Evolutionary conservation across 2,797 vertebrate genomes (phyloP).

Genomic region (Rhynchonycteris naso): DNA sequence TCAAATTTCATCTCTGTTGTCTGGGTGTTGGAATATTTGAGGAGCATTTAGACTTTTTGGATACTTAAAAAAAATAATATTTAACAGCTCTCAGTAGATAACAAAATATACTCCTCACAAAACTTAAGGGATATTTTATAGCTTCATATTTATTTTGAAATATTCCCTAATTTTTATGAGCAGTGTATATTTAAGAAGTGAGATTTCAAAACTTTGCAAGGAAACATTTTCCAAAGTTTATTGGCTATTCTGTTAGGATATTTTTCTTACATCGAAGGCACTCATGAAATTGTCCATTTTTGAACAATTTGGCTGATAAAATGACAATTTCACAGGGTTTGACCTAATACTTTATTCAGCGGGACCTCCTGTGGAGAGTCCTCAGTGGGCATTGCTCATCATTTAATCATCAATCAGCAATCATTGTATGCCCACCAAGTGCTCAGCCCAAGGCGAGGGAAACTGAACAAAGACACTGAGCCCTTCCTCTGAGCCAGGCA

Average conservation of each 20-base stretch:
- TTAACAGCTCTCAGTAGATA: neutral
- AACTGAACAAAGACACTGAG: neutral
- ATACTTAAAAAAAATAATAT: constrained; percentile 12
- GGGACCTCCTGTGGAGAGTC: neutral
- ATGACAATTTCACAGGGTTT: neutral
- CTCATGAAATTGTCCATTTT: neutral
- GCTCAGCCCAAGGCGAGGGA: neutral
- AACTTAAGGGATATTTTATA: no score
- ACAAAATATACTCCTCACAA: no score
- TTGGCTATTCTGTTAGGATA: neutral
- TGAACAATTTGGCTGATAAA: constrained; percentile 19
- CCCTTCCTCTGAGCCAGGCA: neutral
- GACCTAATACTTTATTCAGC: neutral
- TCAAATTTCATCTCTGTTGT: constrained; percentile 19
- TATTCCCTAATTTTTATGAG: no score
- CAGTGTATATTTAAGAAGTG: neutral
- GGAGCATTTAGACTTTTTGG: neutral
- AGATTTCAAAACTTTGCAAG: constrained; percentile 32
- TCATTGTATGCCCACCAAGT: neutral
- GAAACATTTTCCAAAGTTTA: neutral
- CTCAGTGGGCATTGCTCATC: neutral
- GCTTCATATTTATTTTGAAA: no score
- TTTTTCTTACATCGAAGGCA: constrained; percentile 16
- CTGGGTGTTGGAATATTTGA: neutral
- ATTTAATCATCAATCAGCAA: neutral